These are phyloP conservation scores for Drosophila grimshawi DNA, from an alignment of 1,140 invertebrate species.

Conservation along the genomic window DNA sequence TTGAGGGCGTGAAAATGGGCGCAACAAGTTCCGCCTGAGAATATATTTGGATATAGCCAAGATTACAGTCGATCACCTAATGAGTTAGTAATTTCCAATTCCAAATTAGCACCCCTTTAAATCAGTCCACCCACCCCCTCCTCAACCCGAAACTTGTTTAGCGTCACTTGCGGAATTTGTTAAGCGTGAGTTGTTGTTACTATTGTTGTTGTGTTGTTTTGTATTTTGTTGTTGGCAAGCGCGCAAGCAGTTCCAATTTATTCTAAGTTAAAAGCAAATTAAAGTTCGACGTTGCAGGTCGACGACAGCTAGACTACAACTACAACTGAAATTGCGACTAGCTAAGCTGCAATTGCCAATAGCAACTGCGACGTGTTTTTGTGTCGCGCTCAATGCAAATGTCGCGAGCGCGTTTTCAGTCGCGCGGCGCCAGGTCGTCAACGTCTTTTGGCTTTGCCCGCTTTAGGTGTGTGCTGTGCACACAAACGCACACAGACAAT, in stretches of 20 bases:
- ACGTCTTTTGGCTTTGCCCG: conserved; percentile 29
- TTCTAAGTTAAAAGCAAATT: conserved; percentile 76
- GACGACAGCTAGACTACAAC: conserved; percentile 4
- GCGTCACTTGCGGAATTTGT: conserved; percentile 55
- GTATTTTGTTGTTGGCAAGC: background rate
- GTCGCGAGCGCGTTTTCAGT: conserved; percentile 20
- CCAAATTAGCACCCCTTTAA: conserved; percentile 50
- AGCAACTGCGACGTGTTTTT: conserved; percentile 22
- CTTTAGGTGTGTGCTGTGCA: conserved; percentile 49
- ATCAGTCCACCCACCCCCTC: background rate
- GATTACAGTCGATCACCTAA: conserved; percentile 28
- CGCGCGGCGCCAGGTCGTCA: conserved; percentile 44
- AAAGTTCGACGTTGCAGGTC: conserved; percentile 59
- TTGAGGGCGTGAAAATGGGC: conserved; percentile 29
- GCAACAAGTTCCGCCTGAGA: conserved; percentile 9
- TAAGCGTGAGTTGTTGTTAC: conserved; percentile 54
- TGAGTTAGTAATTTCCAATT: conserved; percentile 51
- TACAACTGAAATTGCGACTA: conserved; percentile 28
- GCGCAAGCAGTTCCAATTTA: conserved; percentile 52
- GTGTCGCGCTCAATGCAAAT: conserved; percentile 24
- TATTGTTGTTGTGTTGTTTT: conserved; percentile 27
- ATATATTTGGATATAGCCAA: conserved; percentile 1
- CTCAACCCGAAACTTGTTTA: conserved; percentile 58
- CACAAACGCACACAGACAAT: conserved; percentile 48
- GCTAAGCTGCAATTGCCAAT: conserved; percentile 28